Conservation (phyloP, 2,888 invertebrate genomes). For the Oeneis ivallda region DNA sequence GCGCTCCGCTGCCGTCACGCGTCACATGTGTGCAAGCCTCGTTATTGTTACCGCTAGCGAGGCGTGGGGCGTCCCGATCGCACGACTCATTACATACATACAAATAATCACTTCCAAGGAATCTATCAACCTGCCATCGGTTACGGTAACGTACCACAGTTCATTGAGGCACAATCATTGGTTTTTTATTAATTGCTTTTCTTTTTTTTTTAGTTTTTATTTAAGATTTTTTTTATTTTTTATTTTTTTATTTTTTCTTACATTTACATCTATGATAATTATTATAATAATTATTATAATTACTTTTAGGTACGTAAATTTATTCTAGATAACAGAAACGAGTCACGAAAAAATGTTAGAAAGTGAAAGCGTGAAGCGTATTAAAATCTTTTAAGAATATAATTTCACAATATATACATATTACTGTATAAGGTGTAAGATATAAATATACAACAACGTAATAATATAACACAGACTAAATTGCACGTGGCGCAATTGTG, state of each 20-base stretch:
- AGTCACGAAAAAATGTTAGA: slow-evolving; percentile 77
- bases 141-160: slow-evolving; percentile 82
- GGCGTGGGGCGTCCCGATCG: slow-evolving; percentile 56
- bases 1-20: slow-evolving; percentile 30
- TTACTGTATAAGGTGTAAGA: slow-evolving; percentile 75
- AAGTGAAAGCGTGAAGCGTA: slow-evolving; percentile 81
- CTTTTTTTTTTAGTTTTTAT: slow-evolving; percentile 49
- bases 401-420: slow-evolving; percentile 80
- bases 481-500: slow-evolving; percentile 79
- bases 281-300: slow-evolving; percentile 73
- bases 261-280: slow-evolving; percentile 64
- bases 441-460: slow-evolving; percentile 81
- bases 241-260: slow-evolving; percentile 52
- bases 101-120: slow-evolving; percentile 61
- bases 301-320: slow-evolving; percentile 82
- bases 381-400: slow-evolving; percentile 77
- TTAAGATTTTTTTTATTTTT: slow-evolving; percentile 47
- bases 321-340: slow-evolving; percentile 81
- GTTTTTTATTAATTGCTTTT: slow-evolving; percentile 79
- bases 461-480: slow-evolving; percentile 81
- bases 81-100: slow-evolving; percentile 60
- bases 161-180: slow-evolving; percentile 82
- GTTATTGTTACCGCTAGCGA: slow-evolving; percentile 60
- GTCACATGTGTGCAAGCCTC: not conserved
- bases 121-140: slow-evolving; percentile 77